Conservation (phyloP, 2,888 invertebrate genomes). For the Eumerus sabulonum region DNA sequence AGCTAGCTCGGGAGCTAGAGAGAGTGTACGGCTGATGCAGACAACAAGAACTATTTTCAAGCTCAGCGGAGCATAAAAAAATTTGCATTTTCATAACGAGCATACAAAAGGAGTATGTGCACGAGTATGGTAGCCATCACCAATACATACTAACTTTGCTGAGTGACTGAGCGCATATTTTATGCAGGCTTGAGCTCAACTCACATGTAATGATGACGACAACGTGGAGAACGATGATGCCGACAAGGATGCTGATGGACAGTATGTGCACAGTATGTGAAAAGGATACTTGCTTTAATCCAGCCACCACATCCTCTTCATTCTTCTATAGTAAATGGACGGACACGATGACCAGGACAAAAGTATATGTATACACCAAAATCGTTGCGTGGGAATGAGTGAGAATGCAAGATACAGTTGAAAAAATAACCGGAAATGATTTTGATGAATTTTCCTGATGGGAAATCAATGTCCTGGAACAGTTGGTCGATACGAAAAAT, state of each 20-base stretch:
- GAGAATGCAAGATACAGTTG: no score
- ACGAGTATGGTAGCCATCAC: background rate
- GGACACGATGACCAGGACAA: slow-evolving; percentile 1
- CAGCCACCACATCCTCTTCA: slow-evolving; percentile 29
- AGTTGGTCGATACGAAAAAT: slow-evolving; percentile 56
- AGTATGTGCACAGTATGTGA: slow-evolving; percentile 43
- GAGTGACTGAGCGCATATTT: slow-evolving; percentile 32
- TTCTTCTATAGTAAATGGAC: background rate
- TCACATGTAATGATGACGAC: slow-evolving; percentile 47
- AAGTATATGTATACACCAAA: slow-evolving; percentile 23
- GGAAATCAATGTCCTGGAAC: slow-evolving; percentile 66
- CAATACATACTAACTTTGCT: slow-evolving; percentile 4
- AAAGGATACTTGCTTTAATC: slow-evolving; percentile 51
- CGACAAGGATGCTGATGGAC: slow-evolving; percentile 44
- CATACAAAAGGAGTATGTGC: slow-evolving; percentile 35
- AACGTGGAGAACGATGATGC: slow-evolving; percentile 16
- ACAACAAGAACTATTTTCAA: slow-evolving; percentile 62
- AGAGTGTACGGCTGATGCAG: slow-evolving; percentile 17
- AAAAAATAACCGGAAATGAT: slow-evolving; percentile 58
- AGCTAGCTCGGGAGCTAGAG: background rate
- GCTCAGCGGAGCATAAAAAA: slow-evolving; percentile 64
- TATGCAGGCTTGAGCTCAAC: slow-evolving; percentile 50
- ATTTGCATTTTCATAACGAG: slow-evolving; percentile 66
- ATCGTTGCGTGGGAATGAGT: no score
- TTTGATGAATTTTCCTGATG: slow-evolving; percentile 68